Percentiles rank a stretch among this genome's conserved stretches.
Conservation (phyloP, 2,797 vertebrate species). For the Lindbergichthys nudifrons region DNA sequence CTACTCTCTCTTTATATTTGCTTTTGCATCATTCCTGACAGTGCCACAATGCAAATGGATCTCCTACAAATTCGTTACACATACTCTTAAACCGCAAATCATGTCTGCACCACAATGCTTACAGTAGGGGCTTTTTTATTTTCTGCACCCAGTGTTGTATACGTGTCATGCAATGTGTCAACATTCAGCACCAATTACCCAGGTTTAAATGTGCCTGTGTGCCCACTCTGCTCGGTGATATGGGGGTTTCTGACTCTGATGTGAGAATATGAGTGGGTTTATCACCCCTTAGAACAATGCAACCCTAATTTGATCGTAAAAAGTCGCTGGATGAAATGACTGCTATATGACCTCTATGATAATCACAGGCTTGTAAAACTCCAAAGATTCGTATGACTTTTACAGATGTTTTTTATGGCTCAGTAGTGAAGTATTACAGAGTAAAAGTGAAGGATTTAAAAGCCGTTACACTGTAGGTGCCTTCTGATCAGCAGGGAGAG, state of each 20-base stretch:
- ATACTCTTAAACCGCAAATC: slow-evolving; percentile 1
- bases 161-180: slow-evolving; percentile 26
- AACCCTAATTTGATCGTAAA: slow-evolving; percentile 5
- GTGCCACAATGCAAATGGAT: neutral
- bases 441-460: neutral
- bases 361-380: slow-evolving; percentile 32
- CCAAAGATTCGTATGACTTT: neutral
- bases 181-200: slow-evolving; percentile 31
- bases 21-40: neutral
- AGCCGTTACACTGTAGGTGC: neutral
- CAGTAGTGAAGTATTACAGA: neutral
- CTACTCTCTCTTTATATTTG: neutral
- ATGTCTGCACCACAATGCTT: neutral
- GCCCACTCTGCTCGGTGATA: slow-evolving; percentile 6
- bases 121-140: no score
- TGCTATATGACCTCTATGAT: slow-evolving; percentile 17
- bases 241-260: slow-evolving; percentile 16
- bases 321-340: slow-evolving; percentile 5
- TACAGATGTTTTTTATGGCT: slow-evolving; percentile 1
- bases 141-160: neutral
- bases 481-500: slow-evolving; percentile 18
- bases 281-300: slow-evolving; percentile 7
- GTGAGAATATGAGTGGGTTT: slow-evolving; percentile 26
- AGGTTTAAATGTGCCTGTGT: slow-evolving; percentile 15
- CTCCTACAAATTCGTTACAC: neutral